These are phyloP conservation scores for Holocentrus rufus DNA, from an alignment of 2,797 vertebrate genomes.

Conservation along the genomic window DNA sequence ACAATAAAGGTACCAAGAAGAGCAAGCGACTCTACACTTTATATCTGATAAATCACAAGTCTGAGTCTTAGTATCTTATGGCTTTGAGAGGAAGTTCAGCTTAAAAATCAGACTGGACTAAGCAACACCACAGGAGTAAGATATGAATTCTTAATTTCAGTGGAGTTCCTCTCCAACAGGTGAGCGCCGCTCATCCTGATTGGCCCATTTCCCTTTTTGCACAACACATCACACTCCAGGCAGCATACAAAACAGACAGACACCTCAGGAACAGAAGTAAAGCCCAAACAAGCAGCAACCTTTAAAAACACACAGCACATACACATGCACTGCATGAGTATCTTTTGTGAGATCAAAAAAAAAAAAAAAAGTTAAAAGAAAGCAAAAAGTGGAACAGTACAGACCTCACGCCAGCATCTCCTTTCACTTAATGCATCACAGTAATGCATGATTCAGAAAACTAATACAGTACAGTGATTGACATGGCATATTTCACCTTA, in stretches of 20 bases:
- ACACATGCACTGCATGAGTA: conserved; percentile 26
- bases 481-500: conserved; percentile 42
- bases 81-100: not conserved
- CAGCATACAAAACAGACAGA: not conserved
- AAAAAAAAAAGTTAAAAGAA: conserved; percentile 3
- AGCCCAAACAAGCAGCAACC: conserved; percentile 10
- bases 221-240: conserved; percentile 9
- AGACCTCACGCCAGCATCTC: not conserved
- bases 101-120: not conserved
- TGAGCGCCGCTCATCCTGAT: conserved; percentile 9
- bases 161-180: not conserved
- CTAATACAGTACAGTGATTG: conserved; percentile 53
- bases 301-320: conserved; percentile 3
- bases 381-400: conserved; percentile 3
- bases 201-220: not conserved
- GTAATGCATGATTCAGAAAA: conserved; percentile 47
- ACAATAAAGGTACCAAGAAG: no score
- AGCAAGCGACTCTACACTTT: conserved; percentile 2
- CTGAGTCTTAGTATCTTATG: not conserved
- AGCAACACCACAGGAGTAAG: not conserved
- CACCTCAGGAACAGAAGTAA: not conserved
- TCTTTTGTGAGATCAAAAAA: conserved; percentile 2
- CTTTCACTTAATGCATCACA: conserved; percentile 27
- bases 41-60: not conserved
- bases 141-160: not conserved